Percentiles rank a stretch among this genome's conserved stretches.
Evolutionary conservation across 2,797 vertebrate species (phyloP).

Genomic region (Lithobates pipiens): DNA sequence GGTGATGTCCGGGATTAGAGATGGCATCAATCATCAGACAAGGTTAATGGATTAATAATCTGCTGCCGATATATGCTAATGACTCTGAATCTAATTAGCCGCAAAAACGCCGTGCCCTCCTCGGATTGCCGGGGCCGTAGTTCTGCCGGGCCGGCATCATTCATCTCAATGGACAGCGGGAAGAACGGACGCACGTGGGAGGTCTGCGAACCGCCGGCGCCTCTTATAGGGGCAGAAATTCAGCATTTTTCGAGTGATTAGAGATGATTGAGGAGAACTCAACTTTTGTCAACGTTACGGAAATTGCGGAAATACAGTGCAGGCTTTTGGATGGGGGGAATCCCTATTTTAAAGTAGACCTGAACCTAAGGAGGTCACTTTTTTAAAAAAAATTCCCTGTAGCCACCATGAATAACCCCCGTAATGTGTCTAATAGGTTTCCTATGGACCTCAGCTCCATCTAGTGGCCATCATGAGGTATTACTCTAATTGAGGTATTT

Average conservation of each 20-base stretch:
- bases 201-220: background rate
- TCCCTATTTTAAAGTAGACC: too few relatives aligned
- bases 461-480: too few relatives aligned
- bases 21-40: conserved; percentile 55
- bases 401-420: too few relatives aligned
- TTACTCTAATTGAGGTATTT: too few relatives aligned
- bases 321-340: too few relatives aligned
- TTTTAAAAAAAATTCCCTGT: too few relatives aligned
- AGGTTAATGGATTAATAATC: conserved; percentile 59
- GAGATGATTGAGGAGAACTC: too few relatives aligned
- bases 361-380: too few relatives aligned
- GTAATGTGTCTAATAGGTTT: too few relatives aligned
- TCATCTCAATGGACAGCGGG: conserved; percentile 55
- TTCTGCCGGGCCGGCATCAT: conserved; percentile 57
- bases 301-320: too few relatives aligned
- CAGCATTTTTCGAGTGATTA: background rate
- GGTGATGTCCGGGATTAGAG: conserved; percentile 53
- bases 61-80: conserved; percentile 62
- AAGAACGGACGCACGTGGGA: conserved; percentile 18
- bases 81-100: conserved; percentile 66
- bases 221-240: background rate
- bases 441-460: too few relatives aligned
- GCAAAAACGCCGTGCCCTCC: conserved; percentile 65
- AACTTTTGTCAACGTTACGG: too few relatives aligned
- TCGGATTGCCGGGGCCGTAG: conserved; percentile 56